phyloP scores from a whole-genome alignment of 2,113 vertebrate species.

The Odocoileus virginianus region DNA sequence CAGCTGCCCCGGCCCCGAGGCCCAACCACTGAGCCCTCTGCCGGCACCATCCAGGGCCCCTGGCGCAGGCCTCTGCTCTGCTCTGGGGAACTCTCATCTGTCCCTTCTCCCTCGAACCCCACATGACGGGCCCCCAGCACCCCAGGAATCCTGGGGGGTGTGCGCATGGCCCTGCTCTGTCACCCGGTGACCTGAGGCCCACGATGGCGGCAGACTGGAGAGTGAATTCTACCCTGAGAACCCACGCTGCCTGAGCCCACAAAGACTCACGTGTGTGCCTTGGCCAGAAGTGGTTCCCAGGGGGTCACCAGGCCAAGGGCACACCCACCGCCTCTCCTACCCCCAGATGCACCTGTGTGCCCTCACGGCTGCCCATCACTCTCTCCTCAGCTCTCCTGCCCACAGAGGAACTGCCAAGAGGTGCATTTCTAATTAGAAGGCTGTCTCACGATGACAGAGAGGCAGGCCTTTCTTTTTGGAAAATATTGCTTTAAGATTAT shows the following conservation, averaged over 20 bases:
- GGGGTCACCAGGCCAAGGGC: not conserved
- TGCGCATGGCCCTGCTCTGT: not conserved
- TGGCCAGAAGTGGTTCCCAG: not conserved
- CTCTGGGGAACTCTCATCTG: not conserved
- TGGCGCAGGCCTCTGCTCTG: not conserved
- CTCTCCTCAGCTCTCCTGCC: not conserved
- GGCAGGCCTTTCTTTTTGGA: not conserved
- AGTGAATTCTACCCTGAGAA: not conserved
- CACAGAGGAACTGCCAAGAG: not conserved
- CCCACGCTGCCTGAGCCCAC: not conserved
- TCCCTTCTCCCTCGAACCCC: not conserved
- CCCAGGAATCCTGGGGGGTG: not conserved
- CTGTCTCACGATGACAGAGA: rapidly evolving
- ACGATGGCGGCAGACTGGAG: not conserved
- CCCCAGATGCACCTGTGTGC: rapidly evolving
- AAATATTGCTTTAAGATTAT: not conserved
- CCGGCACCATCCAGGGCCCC: not conserved
- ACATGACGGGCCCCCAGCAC: rapidly evolving
- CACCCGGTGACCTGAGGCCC: not conserved
- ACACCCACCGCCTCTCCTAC: rapidly evolving
- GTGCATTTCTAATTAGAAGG: not conserved
- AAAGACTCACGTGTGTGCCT: rapidly evolving
- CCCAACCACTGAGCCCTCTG: not conserved
- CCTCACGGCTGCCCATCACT: rapidly evolving
- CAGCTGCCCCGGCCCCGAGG: not conserved